Evolutionary conservation across 2,797 vertebrate genomes (phyloP).

Genomic region (Apogon hyalosoma): DNA sequence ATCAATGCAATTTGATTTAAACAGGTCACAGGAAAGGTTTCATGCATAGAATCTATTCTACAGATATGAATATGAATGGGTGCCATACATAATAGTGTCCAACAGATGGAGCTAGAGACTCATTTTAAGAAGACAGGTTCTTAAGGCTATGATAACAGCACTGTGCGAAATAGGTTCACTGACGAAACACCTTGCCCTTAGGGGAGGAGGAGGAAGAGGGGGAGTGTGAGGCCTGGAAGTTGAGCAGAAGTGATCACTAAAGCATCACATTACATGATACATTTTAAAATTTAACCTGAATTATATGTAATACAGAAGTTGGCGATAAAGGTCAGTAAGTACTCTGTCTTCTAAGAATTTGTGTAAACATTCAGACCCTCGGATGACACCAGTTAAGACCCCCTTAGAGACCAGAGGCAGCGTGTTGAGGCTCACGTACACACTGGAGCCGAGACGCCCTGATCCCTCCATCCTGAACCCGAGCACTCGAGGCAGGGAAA

Average conservation of each 20-base stretch:
- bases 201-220: not conserved
- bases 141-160: not conserved
- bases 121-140: not conserved
- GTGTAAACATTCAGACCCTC: constrained; percentile 4
- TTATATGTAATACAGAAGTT: not conserved
- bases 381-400: not conserved
- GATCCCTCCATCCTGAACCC: constrained; percentile 11
- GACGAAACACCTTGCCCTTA: constrained; percentile 9
- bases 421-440: constrained; percentile 39
- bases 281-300: not conserved
- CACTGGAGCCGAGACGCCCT: not conserved
- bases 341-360: constrained; percentile 12
- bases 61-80: not conserved
- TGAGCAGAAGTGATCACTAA: not conserved
- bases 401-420: constrained; percentile 10
- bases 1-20: not conserved
- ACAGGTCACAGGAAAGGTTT: not conserved
- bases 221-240: not conserved
- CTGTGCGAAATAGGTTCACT: too few relatives aligned
- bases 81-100: constrained; percentile 15
- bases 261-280: not conserved
- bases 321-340: too few relatives aligned
- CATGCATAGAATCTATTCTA: not conserved
- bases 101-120: constrained; percentile 60
- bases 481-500: not conserved